A percentile compares a stretch with the other conserved stretches of the same genome.
Evolutionary conservation across 2,888 invertebrate species (phyloP).

Genomic region (Frankliniella fusca): DNA sequence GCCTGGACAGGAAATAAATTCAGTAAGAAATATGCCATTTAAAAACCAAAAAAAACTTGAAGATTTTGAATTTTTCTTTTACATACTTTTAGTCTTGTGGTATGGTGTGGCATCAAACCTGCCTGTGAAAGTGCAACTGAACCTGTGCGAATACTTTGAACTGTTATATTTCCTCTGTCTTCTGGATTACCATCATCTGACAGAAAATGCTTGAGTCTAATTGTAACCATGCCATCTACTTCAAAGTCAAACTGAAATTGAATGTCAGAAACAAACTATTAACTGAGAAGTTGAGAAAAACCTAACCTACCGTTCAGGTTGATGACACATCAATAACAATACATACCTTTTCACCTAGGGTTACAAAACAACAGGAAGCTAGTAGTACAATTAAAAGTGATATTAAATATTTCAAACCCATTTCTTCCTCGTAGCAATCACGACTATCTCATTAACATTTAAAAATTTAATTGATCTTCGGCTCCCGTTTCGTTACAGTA

Average conservation of each 20-base stretch:
- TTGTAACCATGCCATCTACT: neutral
- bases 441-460: too few relatives aligned
- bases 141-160: slow-evolving; percentile 6
- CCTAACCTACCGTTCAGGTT: neutral
- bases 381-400: neutral
- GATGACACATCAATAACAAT: neutral
- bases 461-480: too few relatives aligned
- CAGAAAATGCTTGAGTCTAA: neutral
- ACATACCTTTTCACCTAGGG: neutral
- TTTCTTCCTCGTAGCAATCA: too few relatives aligned
- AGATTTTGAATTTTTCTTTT: too few relatives aligned
- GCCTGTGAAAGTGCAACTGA: slow-evolving; percentile 2
- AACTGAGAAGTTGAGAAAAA: neutral
- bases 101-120: neutral
- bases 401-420: too few relatives aligned
- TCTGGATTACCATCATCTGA: slow-evolving; percentile 9
- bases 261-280: neutral
- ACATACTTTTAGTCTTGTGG: neutral
- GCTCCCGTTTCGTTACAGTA: too few relatives aligned
- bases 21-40: neutral
- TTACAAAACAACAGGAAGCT: neutral
- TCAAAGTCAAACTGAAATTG: slow-evolving; percentile 4
- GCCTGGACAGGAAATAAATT: slow-evolving; percentile 46
- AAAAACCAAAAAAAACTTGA: neutral
- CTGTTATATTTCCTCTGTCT: slow-evolving; percentile 1